Conservation (phyloP, 2,113 vertebrate genomes). For the Archilochus colubris region DNA sequence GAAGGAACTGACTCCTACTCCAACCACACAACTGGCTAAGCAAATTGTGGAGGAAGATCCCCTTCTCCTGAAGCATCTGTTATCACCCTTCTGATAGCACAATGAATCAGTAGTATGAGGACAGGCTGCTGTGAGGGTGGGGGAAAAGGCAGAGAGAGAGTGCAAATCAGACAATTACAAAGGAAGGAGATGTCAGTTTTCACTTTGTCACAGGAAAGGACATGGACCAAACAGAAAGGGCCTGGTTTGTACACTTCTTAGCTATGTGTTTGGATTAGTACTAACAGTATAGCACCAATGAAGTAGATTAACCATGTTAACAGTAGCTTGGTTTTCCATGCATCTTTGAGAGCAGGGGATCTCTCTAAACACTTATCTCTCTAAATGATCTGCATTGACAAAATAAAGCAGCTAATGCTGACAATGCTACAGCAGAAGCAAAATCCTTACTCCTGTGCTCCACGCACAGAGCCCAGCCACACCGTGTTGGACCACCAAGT, state of each 20-base stretch:
- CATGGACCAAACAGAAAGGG: neutral
- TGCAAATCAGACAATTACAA: slow-evolving; percentile 13
- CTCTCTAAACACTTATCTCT: neutral
- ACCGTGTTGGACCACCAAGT: neutral
- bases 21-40: slow-evolving; percentile 69
- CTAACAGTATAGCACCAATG: neutral
- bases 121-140: slow-evolving; percentile 55
- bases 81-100: slow-evolving; percentile 63
- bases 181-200: neutral
- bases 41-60: slow-evolving; percentile 68
- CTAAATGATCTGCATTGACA: neutral
- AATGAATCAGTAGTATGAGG: slow-evolving; percentile 68
- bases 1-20: slow-evolving; percentile 70
- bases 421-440: neutral
- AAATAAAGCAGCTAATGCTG: neutral
- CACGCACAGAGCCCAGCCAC: neutral
- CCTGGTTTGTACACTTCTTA: neutral
- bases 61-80: slow-evolving; percentile 66
- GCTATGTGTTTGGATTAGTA: neutral
- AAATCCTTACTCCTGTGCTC: neutral
- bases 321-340: neutral
- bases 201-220: neutral
- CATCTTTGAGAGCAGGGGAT: neutral
- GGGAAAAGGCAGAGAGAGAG: slow-evolving; percentile 19
- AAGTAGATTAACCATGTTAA: neutral